Evolutionary conservation across 2,888 invertebrate species (phyloP).

Genomic region (Cryptus viduatorius): DNA sequence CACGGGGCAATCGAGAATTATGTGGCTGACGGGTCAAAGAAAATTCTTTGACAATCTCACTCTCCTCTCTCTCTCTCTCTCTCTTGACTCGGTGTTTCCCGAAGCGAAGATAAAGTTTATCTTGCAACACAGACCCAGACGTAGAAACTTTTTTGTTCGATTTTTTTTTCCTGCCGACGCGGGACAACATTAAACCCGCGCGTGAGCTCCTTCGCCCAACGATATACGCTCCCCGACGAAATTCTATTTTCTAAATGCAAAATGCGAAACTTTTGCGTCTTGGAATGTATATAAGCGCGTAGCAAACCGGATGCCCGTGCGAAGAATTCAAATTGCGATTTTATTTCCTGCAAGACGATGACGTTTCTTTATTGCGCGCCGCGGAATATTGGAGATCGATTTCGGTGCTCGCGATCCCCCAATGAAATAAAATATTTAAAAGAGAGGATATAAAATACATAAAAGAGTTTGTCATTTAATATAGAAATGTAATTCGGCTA

Average conservation of each 20-base stretch:
- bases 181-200: neutral
- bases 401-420: neutral
- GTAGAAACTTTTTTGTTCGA: neutral
- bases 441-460: no score
- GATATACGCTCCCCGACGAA: neutral
- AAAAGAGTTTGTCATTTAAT: no score
- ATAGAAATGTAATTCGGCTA: no score
- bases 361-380: neutral
- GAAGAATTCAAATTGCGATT: conserved; percentile 18
- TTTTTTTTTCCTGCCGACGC: neutral
- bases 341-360: neutral
- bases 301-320: conserved; percentile 34
- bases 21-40: neutral
- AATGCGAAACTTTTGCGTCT: neutral
- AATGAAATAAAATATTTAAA: no score
- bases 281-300: conserved; percentile 4
- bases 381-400: neutral
- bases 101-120: conserved; percentile 32
- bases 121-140: conserved; percentile 6
- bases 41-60: neutral
- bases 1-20: neutral
- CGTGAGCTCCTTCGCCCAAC: neutral
- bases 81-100: neutral
- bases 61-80: neutral
- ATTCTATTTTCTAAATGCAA: neutral